Percentiles rank a stretch among this genome's conserved stretches.
Evolutionary conservation across 2,888 invertebrate species (phyloP).

Genomic region (Phyllotreta striolata): DNA sequence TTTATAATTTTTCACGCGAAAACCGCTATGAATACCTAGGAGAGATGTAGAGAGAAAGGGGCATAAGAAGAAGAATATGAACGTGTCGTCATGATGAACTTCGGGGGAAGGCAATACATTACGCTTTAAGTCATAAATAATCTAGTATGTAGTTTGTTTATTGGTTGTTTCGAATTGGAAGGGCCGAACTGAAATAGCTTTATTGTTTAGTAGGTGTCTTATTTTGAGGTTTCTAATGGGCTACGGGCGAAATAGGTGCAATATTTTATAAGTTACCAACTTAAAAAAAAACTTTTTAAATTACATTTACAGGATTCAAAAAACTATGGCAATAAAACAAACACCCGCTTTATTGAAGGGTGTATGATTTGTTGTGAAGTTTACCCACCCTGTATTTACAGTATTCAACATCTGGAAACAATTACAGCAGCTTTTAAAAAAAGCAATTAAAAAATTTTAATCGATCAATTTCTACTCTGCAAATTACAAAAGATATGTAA

Average conservation of each 20-base stretch:
- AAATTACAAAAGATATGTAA: too few species aligned
- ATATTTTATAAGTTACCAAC: background rate
- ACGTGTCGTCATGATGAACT: constrained; percentile 46
- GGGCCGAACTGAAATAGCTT: constrained; percentile 18
- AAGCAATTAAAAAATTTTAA: too few species aligned
- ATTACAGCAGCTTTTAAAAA: too few species aligned
- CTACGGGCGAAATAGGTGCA: too few species aligned
- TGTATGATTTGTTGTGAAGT: too few species aligned
- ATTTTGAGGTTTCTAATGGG: background rate
- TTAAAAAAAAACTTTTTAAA: constrained; percentile 1
- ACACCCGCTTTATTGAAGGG: too few species aligned
- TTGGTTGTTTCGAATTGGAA: constrained; percentile 16
- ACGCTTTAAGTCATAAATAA: constrained; percentile 56
- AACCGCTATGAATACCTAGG: constrained; percentile 13
- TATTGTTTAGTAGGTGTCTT: background rate
- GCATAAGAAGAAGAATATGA: constrained; percentile 38
- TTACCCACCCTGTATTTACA: too few species aligned
- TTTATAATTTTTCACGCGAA: constrained; percentile 37
- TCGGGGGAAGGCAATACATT: constrained; percentile 61
- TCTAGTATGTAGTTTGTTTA: constrained; percentile 37
- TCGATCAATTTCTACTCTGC: too few species aligned
- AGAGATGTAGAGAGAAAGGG: constrained; percentile 21
- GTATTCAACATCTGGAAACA: too few species aligned
- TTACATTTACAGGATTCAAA: background rate
- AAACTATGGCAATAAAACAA: too few species aligned